A percentile compares a stretch with the other conserved stretches of the same genome.
These are phyloP conservation scores for Colius striatus DNA, from an alignment of 2,113 vertebrate species.

Conservation along the genomic window DNA sequence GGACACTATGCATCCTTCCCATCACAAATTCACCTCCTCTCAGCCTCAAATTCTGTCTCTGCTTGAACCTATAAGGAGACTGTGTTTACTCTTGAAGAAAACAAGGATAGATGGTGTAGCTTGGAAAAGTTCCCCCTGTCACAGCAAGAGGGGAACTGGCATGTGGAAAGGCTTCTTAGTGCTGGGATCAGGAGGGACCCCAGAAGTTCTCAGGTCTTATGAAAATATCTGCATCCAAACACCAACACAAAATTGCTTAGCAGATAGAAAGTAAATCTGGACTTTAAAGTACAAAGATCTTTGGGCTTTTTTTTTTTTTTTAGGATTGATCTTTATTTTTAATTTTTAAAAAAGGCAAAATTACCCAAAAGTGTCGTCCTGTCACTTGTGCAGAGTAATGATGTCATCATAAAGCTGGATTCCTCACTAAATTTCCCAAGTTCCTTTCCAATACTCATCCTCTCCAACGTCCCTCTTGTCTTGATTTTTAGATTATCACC, in stretches of 20 bases:
- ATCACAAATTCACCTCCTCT: not conserved
- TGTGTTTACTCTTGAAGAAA: not conserved
- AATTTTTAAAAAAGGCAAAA: not conserved
- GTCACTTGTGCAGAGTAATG: not conserved
- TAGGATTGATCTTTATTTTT: not conserved
- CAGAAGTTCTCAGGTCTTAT: not conserved
- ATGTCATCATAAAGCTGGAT: not conserved
- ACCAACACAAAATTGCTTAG: not conserved
- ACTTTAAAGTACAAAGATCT: not conserved
- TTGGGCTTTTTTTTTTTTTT: not conserved
- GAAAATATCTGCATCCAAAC: not conserved
- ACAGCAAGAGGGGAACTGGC: fast-evolving
- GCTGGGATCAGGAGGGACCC: not conserved
- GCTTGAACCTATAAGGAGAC: not conserved
- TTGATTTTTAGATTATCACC: not conserved
- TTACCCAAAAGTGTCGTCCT: not conserved
- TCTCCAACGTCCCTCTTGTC: not conserved
- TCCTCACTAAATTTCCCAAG: not conserved
- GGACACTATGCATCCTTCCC: not conserved
- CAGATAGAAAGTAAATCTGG: not conserved
- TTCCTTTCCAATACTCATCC: not conserved
- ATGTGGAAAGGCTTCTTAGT: not conserved
- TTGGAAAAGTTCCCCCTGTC: not conserved
- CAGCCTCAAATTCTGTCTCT: not conserved
- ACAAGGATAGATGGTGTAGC: not conserved